Percentiles rank a stretch among this genome's conserved stretches.
These are phyloP conservation scores for Tragelaphus strepsiceros DNA, from an alignment of 2,113 vertebrate species.

Conservation along the genomic window DNA sequence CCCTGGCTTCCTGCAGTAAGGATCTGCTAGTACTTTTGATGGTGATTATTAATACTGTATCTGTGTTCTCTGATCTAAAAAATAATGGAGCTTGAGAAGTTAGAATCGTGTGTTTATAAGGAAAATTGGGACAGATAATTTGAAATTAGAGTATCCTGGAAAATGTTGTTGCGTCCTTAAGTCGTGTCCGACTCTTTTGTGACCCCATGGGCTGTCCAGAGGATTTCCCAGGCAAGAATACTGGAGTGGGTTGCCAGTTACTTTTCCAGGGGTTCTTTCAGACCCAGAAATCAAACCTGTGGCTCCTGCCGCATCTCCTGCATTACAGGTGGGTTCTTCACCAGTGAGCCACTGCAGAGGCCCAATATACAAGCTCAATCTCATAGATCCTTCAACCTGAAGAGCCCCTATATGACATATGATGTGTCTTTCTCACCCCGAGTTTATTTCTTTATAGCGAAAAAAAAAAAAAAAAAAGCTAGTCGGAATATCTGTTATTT, in stretches of 20 bases:
- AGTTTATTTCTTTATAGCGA: not conserved
- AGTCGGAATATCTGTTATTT: rapidly evolving
- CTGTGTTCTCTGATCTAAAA: not conserved
- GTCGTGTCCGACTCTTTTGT: rapidly evolving
- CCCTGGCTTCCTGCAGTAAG: not conserved
- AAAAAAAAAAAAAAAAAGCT: not conserved
- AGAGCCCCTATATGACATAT: rapidly evolving
- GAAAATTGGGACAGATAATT: not conserved
- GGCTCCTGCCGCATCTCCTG: not conserved
- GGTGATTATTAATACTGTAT: not conserved
- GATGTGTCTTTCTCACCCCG: not conserved
- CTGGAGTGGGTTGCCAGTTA: not conserved
- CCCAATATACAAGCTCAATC: too few species aligned
- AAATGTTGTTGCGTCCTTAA: not conserved
- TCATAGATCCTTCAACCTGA: not conserved
- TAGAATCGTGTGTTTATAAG: not conserved
- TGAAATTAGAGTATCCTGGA: not conserved
- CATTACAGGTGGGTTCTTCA: not conserved
- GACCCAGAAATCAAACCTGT: not conserved
- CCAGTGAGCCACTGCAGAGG: not conserved
- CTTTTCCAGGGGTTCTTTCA: not conserved
- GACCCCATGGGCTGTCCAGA: not conserved
- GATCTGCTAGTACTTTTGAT: not conserved
- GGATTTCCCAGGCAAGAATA: not conserved
- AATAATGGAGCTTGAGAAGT: not conserved